A percentile compares a stretch with the other conserved stretches of the same genome.
phyloP scores from a whole-genome alignment of 2,797 vertebrate genomes.

The Emys orbicularis region DNA sequence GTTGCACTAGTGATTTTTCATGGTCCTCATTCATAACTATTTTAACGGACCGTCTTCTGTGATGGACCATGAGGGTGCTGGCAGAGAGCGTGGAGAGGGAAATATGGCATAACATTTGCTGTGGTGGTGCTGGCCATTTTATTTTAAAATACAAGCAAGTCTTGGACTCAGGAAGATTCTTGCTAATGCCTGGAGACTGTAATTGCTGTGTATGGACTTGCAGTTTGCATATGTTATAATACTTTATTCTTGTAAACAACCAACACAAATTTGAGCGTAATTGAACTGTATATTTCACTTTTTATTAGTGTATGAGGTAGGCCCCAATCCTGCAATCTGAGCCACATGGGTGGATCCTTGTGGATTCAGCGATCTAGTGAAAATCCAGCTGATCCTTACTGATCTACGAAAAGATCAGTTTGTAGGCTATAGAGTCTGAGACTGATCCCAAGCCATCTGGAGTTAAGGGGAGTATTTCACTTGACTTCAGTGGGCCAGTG shows the following conservation, averaged over 20 bases:
- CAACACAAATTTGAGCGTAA: background rate
- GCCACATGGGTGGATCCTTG: background rate
- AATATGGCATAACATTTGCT: background rate
- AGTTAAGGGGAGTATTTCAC: background rate
- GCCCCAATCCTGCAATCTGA: background rate
- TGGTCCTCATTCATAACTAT: background rate
- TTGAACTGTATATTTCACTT: fast-evolving
- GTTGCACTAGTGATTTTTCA: background rate
- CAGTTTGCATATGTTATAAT: background rate
- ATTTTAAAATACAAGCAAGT: background rate
- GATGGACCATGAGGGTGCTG: background rate
- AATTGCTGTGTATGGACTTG: background rate
- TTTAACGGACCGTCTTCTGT: background rate
- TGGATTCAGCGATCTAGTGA: background rate
- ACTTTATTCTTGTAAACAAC: background rate
- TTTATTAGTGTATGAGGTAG: background rate
- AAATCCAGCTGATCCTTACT: background rate
- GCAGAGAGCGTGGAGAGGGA: background rate
- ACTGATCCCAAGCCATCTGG: background rate
- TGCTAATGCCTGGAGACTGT: too few species aligned
- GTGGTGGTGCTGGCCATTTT: background rate
- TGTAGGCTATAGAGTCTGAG: background rate
- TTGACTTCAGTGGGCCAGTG: background rate
- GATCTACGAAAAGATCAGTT: background rate
- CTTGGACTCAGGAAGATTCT: background rate